A percentile compares a stretch with the other conserved stretches of the same genome.
Evolutionary conservation across 2,888 invertebrate genomes (phyloP).

Genomic region (Trichogramma dendrolimi): DNA sequence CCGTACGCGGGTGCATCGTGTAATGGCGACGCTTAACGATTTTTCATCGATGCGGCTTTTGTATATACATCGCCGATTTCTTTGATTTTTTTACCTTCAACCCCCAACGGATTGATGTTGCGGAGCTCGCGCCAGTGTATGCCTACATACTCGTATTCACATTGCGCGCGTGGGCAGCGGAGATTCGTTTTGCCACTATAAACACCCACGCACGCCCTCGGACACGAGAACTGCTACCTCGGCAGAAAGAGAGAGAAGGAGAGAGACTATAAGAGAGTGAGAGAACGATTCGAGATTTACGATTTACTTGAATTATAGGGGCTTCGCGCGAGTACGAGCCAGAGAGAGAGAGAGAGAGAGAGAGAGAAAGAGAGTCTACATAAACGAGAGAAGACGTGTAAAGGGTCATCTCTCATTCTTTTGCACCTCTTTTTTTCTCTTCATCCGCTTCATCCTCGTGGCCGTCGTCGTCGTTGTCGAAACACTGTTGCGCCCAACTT

Average conservation of each 20-base stretch:
- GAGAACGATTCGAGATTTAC: constrained; percentile 40
- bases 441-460: neutral
- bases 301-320: constrained; percentile 47
- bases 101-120: too few species aligned
- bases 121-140: too few species aligned
- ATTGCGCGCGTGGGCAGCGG: too few species aligned
- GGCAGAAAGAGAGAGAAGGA: constrained; percentile 12
- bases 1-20: too few species aligned
- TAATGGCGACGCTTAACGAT: too few species aligned
- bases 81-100: too few species aligned
- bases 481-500: too few species aligned
- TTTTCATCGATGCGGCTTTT: too few species aligned
- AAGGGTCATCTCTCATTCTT: neutral
- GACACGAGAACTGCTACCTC: neutral
- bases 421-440: neutral
- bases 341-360: neutral
- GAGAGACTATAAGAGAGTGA: constrained; percentile 3
- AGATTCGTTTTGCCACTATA: constrained; percentile 4
- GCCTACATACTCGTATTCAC: too few species aligned
- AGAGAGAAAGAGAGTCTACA: constrained; percentile 1
- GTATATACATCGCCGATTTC: too few species aligned
- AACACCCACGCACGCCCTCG: constrained; percentile 15
- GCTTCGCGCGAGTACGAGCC: constrained; percentile 14
- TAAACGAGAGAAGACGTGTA: too few species aligned
- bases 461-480: neutral